phyloP scores from a whole-genome alignment of 2,888 invertebrate genomes.

The Cataglyphis altisquamis region DNA sequence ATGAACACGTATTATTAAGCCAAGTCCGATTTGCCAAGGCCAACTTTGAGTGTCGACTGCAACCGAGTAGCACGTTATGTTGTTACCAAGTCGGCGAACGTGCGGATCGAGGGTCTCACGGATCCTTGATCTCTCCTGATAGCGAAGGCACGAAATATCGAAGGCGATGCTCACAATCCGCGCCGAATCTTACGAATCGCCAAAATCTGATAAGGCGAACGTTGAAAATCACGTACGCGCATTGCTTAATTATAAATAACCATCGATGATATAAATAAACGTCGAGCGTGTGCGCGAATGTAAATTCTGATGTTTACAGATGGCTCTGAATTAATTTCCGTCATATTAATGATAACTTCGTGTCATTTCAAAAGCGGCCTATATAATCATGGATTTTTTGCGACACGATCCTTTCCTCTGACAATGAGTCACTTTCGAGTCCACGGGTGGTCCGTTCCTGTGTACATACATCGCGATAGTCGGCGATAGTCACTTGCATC shows the following conservation, averaged over 20 bases:
- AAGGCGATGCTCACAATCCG: neutral
- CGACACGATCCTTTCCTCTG: slow-evolving; percentile 7
- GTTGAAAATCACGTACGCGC: neutral
- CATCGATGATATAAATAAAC: neutral
- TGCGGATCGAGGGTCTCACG: slow-evolving; percentile 38
- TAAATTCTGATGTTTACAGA: slow-evolving; percentile 11
- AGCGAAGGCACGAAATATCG: neutral
- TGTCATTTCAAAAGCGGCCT: neutral
- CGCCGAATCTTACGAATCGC: neutral
- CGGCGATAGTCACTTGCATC: slow-evolving; percentile 41
- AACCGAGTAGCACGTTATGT: slow-evolving; percentile 51
- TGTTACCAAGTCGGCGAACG: slow-evolving; percentile 18
- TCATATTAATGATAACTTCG: neutral
- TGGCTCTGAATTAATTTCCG: slow-evolving; percentile 1
- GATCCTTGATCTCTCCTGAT: slow-evolving; percentile 24
- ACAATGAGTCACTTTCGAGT: neutral
- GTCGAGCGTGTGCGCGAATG: neutral
- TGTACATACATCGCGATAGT: neutral
- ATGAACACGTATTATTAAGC: slow-evolving; percentile 61
- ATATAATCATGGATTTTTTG: neutral
- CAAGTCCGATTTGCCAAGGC: slow-evolving; percentile 56
- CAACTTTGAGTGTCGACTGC: slow-evolving; percentile 62
- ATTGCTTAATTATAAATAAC: neutral
- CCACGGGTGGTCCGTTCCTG: slow-evolving; percentile 19
- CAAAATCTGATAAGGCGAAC: neutral